Base-by-base conservation (phyloP, 2,888 invertebrate species). In the Orthosia cruda region DNA sequence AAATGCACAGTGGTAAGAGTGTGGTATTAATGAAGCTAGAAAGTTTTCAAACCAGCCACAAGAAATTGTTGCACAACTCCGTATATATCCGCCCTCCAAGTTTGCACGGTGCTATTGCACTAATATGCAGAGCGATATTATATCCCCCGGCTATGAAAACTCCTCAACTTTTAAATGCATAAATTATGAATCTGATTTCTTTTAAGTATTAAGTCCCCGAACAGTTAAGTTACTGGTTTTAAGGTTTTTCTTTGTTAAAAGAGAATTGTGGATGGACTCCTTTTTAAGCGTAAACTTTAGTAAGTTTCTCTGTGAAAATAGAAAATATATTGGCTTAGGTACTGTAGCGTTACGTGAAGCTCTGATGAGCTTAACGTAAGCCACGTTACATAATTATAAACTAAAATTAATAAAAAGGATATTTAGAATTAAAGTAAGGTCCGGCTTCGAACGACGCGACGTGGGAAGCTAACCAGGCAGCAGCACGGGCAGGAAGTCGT, bases 41-140 rank as follows among this genome's bases (percentile, higher is more conserved):
- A 90, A 90, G 81, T 90, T 90, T 83, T 85, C 80, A 85, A 89
- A 84, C 80, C 73, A 85, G 80, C 87, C 77, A 71, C 86, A 82
- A 79, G 87, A 85, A 87, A 89, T 89, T 87, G 89, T 89, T 89
- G 78, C 69, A 78, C 76, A 84, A 87, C 86, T 89, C 67, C 58
- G 81, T 84, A 88, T 83, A 87, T 88, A 90, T 86, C 86, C 81
- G 74, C 73, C 61, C 45, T 61, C 64, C 45, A 88, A 89, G 83
- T 90, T 90, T 85, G 59, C 49, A 69, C 75, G 74, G 76, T 67
- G 67, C 83, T 84, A 75, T 75, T 84, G 77, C 77, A 77, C 74
- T 82, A 81, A 83, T 83, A 85, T 74, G 74, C 67, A 64, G 59
- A 68, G 78, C 72, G 61, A 77, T 85, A 81, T 81, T 70, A 78